These are phyloP conservation scores for Tragelaphus scriptus DNA, from an alignment of 2,113 vertebrate genomes.

Conservation along the genomic window DNA sequence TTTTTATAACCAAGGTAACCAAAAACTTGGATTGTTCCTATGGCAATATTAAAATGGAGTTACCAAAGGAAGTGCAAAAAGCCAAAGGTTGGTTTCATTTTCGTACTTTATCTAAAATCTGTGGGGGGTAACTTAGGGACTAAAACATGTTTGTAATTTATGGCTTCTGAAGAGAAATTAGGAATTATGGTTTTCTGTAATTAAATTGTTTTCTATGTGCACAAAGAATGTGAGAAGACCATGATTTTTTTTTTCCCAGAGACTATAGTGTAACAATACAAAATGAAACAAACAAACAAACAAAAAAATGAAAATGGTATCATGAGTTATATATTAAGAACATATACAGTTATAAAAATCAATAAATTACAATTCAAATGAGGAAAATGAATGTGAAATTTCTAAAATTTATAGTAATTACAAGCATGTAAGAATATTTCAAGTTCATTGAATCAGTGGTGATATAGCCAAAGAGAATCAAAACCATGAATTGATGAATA, in stretches of 20 bases:
- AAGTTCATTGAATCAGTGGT: neutral
- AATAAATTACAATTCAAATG: neutral
- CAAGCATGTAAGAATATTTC: neutral
- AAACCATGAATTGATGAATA: neutral
- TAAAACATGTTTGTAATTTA: neutral
- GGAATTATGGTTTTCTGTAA: neutral
- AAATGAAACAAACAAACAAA: neutral
- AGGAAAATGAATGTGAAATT: neutral
- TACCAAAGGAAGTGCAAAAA: neutral
- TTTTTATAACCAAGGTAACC: neutral
- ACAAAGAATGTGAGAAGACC: neutral
- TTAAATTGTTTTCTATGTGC: neutral
- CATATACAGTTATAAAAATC: neutral
- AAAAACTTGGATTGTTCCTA: neutral
- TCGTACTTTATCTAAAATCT: neutral
- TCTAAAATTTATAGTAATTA: neutral
- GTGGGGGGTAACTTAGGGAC: neutral
- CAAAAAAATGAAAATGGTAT: neutral
- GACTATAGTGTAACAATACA: neutral
- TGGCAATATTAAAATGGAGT: neutral
- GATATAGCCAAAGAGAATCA: neutral
- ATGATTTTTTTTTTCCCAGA: neutral
- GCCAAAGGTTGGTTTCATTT: neutral
- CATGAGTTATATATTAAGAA: neutral
- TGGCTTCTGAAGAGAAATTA: neutral